A percentile compares a stretch with the other conserved stretches of the same genome.
Conservation (phyloP, 2,113 vertebrate species). For the Alaudala cheleensis region DNA sequence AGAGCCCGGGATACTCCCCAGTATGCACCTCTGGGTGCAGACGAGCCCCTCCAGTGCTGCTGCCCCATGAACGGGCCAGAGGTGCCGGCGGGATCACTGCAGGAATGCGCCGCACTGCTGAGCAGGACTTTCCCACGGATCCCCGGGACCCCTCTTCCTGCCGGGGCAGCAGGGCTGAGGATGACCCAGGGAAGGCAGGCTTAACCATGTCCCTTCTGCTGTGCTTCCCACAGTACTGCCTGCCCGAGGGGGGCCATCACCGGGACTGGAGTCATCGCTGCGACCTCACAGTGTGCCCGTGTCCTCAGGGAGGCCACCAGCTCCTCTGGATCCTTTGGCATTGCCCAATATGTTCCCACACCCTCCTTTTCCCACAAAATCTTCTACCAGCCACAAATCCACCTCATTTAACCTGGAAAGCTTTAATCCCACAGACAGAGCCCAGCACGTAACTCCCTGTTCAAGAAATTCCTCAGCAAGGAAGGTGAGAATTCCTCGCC, state of each 20-base stretch:
- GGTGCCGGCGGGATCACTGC: background rate
- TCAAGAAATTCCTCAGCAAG: background rate
- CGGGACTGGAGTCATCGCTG: rapidly evolving
- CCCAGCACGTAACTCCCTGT: background rate
- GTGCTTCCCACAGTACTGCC: background rate
- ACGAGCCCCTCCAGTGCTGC: rapidly evolving
- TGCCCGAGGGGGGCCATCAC: background rate
- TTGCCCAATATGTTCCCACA: background rate
- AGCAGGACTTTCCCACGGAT: constrained; percentile 60
- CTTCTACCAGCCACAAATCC: background rate
- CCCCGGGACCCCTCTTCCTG: constrained; percentile 64
- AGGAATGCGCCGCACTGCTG: constrained; percentile 31
- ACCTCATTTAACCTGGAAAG: background rate
- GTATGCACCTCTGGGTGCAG: background rate
- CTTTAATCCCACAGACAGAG: background rate
- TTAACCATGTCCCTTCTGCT: background rate
- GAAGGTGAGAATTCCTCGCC: background rate
- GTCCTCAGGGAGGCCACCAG: background rate
- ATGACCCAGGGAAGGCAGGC: background rate
- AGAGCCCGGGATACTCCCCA: background rate
- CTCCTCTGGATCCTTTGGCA: background rate
- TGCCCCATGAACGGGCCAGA: rapidly evolving
- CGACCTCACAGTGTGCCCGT: rapidly evolving
- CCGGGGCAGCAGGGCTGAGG: background rate
- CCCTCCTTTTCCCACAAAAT: background rate